Percentiles rank a stretch among this genome's conserved stretches.
phyloP scores from a whole-genome alignment of 2,888 invertebrate species.

The Hedychridium roseum region DNA sequence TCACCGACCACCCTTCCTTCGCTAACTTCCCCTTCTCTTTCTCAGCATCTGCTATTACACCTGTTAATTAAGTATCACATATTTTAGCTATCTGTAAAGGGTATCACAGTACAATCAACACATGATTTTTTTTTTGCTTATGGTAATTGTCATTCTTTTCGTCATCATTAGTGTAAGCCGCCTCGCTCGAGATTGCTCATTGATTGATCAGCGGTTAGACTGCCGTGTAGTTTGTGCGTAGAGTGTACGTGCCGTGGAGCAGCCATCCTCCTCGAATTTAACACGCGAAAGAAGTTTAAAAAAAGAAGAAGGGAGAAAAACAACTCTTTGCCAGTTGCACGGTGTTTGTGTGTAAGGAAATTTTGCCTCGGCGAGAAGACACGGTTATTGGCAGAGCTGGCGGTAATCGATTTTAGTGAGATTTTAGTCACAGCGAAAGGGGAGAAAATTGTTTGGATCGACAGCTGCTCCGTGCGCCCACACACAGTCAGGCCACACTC shows the following conservation, averaged over 20 bases:
- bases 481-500: conserved; percentile 60
- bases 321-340: no score
- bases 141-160: conserved; percentile 17
- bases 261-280: conserved; percentile 51
- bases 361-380: no score
- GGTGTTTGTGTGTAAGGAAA: no score
- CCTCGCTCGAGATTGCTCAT: conserved; percentile 57
- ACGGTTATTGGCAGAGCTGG: no score
- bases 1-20: conserved; percentile 64
- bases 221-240: conserved; percentile 59
- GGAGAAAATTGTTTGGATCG: conserved; percentile 24
- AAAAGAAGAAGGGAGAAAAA: conserved; percentile 16
- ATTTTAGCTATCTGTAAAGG: conserved; percentile 61
- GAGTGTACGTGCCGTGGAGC: conserved; percentile 61
- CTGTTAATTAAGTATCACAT: conserved; percentile 64
- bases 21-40: conserved; percentile 64
- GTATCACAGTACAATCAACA: conserved; percentile 30
- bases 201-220: conserved; percentile 59
- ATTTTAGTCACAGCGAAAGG: neutral
- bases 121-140: conserved; percentile 26
- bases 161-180: conserved; percentile 63
- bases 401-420: no score
- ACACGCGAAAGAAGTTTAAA: conserved; percentile 3
- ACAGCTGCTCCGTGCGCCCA: conserved; percentile 63
- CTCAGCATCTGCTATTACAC: conserved; percentile 63